Base-by-base conservation (phyloP, 64 coral and sea anemone species). In the Actinia equina region DNA sequence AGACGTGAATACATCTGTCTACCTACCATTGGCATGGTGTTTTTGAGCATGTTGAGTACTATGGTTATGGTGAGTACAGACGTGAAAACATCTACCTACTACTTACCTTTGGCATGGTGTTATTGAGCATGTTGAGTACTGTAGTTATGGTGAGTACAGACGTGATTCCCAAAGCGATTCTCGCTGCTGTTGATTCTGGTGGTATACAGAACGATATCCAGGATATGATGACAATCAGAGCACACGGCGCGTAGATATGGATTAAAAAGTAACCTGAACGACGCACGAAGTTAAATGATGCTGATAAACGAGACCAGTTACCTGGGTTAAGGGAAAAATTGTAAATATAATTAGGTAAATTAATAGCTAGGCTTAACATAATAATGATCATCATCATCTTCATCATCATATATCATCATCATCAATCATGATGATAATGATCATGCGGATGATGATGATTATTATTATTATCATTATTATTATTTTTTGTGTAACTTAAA, bases 171-270 rank as follows among this genome's bases (percentile, higher is more conserved):
- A 98, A 71, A 3, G 96, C 92, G 25, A 98, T 92, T 51, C 96
- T 88, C 5, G 96, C 96, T 13, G 96, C 96, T 14, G 96, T 98
- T 2, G 96, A 85, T 41, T 98, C 96, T 44, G 88, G 91, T 44
- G 96, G 96, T 45, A 98, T 98, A 88, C 96, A 98, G 86, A 98
- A 98, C 9, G 96, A 98, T 84, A 98, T 98, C 96, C 96, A 98
- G 0, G 96, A 98, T 42, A 98, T 76, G 7, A 98, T 94, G 1
- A 98, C 96, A 51, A 98, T 98, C 3, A 98, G 88, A 19, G 96
- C 91, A 90, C 93, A 98, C 3, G 96, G 96, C 16, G 93, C 93
- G 62, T 98, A 98, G 46, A 98, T 94, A 65, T 98, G 96, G 80
- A 98, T 94, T 3, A 98, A 37, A 55, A 98, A 98, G 85, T 98